Conservation (phyloP, 2,113 vertebrate genomes). For the Pitta sordida region DNA sequence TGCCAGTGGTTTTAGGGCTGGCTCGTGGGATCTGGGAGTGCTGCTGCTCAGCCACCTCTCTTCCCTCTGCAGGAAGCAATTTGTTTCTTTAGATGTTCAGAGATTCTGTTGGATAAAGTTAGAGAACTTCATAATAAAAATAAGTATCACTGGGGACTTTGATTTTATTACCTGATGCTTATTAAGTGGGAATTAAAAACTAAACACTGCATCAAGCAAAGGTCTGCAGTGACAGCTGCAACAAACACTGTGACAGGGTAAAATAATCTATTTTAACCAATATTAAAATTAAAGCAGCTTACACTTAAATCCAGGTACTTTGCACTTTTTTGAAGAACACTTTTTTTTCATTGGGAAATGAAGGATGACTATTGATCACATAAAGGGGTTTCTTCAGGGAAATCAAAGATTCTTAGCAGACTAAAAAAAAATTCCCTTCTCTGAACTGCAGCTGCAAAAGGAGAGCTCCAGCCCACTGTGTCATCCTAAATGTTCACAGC, state of each 20-base stretch:
- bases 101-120: background rate
- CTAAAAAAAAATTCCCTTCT: background rate
- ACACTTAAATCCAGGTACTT: background rate
- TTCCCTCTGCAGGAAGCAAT: background rate
- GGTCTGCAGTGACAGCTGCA: background rate
- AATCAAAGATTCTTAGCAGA: background rate
- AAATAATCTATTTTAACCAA: background rate
- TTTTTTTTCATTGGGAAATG: background rate
- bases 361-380: background rate
- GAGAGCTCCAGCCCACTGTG: background rate
- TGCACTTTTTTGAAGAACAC: background rate
- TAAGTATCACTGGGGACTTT: background rate
- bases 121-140: background rate
- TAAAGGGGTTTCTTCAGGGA: slow-evolving; percentile 2
- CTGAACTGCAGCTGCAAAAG: background rate
- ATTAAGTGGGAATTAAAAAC: background rate
- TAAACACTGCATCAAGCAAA: background rate
- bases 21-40: background rate
- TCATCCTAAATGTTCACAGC: background rate
- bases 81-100: background rate
- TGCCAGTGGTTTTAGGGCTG: background rate
- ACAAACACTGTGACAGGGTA: background rate
- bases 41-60: background rate
- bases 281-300: background rate
- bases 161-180: background rate